Evolutionary conservation across 1,140 invertebrate genomes (phyloP).

Genomic region (Aphaenogaster ashmeadi): DNA sequence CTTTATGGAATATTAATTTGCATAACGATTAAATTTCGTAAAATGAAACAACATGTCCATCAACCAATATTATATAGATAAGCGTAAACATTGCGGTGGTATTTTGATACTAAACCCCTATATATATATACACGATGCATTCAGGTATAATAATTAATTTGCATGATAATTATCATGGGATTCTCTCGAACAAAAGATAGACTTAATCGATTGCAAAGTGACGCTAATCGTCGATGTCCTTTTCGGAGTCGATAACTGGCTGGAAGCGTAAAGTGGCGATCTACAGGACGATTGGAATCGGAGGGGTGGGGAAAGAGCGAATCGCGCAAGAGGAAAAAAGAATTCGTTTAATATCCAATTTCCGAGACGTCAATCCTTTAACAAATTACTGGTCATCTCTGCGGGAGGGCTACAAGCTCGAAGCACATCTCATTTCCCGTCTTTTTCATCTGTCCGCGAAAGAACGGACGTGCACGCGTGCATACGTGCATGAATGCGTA

Average conservation of each 20-base stretch:
- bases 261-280: slow-evolving; percentile 53
- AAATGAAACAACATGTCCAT: slow-evolving; percentile 37
- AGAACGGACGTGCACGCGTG: slow-evolving; percentile 48
- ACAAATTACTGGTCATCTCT: slow-evolving; percentile 83
- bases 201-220: slow-evolving; percentile 47
- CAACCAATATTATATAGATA: slow-evolving; percentile 16
- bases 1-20: slow-evolving; percentile 57
- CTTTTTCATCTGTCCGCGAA: slow-evolving; percentile 66
- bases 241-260: slow-evolving; percentile 40
- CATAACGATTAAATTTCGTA: slow-evolving; percentile 40
- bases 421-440: slow-evolving; percentile 79
- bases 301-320: slow-evolving; percentile 5
- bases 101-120: slow-evolving; percentile 14
- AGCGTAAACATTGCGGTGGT: slow-evolving; percentile 23
- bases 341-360: slow-evolving; percentile 84
- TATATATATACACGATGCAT: neutral
- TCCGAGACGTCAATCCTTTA: slow-evolving; percentile 83
- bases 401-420: slow-evolving; percentile 65
- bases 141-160: slow-evolving; percentile 33
- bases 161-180: slow-evolving; percentile 33
- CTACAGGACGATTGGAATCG: slow-evolving; percentile 59
- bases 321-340: slow-evolving; percentile 65
- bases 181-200: slow-evolving; percentile 4
- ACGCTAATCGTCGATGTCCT: slow-evolving; percentile 26
- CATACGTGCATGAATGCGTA: slow-evolving; percentile 44